Evolutionary conservation across 1,140 invertebrate genomes (phyloP).

Genomic region (Aphelenchoides besseyi): DNA sequence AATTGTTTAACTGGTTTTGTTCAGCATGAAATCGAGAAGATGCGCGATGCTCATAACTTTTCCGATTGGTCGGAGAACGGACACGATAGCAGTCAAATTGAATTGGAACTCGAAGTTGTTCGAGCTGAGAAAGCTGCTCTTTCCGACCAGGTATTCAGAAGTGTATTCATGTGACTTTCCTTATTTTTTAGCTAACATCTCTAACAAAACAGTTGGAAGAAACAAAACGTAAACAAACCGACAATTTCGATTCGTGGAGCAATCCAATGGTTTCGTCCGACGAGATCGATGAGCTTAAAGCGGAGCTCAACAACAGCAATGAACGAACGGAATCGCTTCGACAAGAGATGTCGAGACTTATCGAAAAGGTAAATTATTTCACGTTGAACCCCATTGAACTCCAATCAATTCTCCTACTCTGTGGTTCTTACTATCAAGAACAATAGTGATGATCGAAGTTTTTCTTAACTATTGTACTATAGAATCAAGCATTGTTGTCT

Average conservation of each 20-base stretch:
- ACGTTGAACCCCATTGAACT: too few species aligned
- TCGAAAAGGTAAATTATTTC: background rate
- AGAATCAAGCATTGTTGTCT: background rate
- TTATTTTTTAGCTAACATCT: background rate
- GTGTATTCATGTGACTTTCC: background rate
- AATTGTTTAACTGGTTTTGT: background rate
- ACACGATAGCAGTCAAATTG: background rate
- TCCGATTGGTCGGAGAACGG: background rate
- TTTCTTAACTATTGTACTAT: background rate
- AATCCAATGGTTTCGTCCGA: background rate
- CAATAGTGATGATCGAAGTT: too few species aligned
- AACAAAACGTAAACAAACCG: background rate
- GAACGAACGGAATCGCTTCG: background rate
- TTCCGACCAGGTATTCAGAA: slow-evolving; percentile 1
- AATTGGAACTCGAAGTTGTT: slow-evolving; percentile 8
- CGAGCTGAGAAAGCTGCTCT: slow-evolving; percentile 15
- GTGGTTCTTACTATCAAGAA: too few species aligned
- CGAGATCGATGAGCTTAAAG: background rate
- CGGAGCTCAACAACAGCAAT: background rate
- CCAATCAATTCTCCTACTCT: too few species aligned
- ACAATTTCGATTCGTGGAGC: background rate
- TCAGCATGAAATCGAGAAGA: slow-evolving; percentile 14
- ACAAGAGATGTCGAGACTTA: background rate
- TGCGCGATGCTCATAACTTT: slow-evolving; percentile 5
- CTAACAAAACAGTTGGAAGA: slow-evolving; percentile 8